Evolutionary conservation across 2,888 invertebrate species (phyloP).

Genomic region (Cephonodes hylas): DNA sequence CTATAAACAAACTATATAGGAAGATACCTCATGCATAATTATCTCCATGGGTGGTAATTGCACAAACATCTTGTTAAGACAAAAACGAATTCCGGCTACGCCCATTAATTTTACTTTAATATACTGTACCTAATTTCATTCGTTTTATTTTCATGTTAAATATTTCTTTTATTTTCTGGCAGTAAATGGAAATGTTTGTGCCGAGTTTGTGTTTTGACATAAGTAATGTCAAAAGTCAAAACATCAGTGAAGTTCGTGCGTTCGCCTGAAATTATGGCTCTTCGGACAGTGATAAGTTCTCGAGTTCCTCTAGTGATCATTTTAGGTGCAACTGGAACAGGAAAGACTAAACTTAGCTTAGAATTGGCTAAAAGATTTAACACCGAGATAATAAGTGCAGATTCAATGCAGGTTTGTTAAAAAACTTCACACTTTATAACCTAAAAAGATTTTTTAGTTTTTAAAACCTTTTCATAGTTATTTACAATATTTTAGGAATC

Average conservation of each 20-base stretch:
- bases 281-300: slow-evolving; percentile 61
- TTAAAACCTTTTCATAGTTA: background rate
- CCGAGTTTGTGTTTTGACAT: background rate
- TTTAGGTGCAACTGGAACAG: slow-evolving; percentile 97
- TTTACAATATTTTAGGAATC: background rate
- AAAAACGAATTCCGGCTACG: background rate
- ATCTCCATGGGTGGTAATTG: slow-evolving; percentile 1
- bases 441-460: slow-evolving; percentile 36
- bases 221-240: slow-evolving; percentile 41
- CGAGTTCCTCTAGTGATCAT: slow-evolving; percentile 90
- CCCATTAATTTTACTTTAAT: background rate
- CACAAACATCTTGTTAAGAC: background rate
- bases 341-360: slow-evolving; percentile 97
- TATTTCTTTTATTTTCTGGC: background rate
- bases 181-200: background rate
- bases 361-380: slow-evolving; percentile 92
- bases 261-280: slow-evolving; percentile 57
- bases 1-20: background rate
- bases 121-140: background rate
- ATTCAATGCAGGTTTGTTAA: slow-evolving; percentile 96
- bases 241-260: slow-evolving; percentile 73
- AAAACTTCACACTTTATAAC: slow-evolving; percentile 43
- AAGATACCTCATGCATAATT: background rate
- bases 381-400: slow-evolving; percentile 97
- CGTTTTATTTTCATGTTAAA: background rate